These are phyloP conservation scores for Montipora capitata DNA, from an alignment of 92 coral and sea anemone genomes.

Conservation along the genomic window DNA sequence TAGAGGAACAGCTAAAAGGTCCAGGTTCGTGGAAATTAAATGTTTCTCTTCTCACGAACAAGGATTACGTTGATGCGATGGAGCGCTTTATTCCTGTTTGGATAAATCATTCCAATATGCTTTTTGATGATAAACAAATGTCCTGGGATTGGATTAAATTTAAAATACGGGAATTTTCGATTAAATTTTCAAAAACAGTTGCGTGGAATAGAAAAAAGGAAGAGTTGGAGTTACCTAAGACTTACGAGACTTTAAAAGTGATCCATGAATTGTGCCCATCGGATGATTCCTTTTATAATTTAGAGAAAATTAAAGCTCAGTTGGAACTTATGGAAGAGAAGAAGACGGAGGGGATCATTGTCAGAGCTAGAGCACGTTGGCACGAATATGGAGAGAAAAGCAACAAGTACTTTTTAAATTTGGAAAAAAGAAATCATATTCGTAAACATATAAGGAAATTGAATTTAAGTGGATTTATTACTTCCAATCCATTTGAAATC, in stretches of 20 bases:
- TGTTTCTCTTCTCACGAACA: conserved; percentile 12
- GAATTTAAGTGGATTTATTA: conserved; percentile 16
- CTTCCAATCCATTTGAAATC: neutral
- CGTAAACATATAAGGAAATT: conserved; percentile 1
- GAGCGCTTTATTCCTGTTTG: neutral
- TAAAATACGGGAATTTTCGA: neutral
- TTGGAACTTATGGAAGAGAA: too few species aligned
- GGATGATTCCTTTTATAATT: neutral
- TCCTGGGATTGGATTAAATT: conserved; percentile 8
- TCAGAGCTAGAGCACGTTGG: too few species aligned
- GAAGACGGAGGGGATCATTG: too few species aligned
- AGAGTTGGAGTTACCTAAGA: conserved; percentile 5
- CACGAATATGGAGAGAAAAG: too few species aligned
- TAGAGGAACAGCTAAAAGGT: too few species aligned
- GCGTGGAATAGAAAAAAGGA: conserved; percentile 13
- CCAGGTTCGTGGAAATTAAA: conserved; percentile 30
- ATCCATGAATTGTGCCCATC: neutral
- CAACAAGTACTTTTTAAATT: neutral
- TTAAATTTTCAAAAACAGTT: neutral
- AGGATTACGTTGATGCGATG: conserved; percentile 30
- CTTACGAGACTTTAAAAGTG: neutral
- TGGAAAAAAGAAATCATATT: conserved; percentile 42
- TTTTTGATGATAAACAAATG: neutral
- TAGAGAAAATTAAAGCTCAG: too few species aligned
- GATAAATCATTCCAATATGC: neutral